Base-by-base conservation (phyloP, 2,888 invertebrate species). In the Cordilura impudica region DNA sequence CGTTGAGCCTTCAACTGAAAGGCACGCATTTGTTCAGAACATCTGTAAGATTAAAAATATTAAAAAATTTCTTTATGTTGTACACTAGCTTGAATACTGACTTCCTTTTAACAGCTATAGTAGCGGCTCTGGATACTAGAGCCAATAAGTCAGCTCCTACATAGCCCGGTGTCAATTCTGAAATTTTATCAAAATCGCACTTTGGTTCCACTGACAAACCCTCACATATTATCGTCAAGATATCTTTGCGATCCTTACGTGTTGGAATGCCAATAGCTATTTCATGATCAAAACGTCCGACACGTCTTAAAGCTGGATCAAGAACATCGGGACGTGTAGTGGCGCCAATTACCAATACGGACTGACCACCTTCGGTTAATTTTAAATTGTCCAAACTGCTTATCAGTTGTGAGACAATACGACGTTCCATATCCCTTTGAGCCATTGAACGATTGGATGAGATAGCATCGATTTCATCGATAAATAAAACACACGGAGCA, bases 381-480 rank as follows among this genome's bases (percentile, higher is more conserved):
- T 85, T 91, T 84, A 89, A 88, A 86, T 83, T 95, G 91, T 99
- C 98, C 86, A 99, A 91, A 84, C 97, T 97, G 12, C 95, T 93
- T 35, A 98, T 91, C 69, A 99, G 90, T 89, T 99, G 98, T 0
- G 98, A 94, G 6, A 99, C 98, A 89, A 99, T 97, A 78, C 99
- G 91, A 80, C 96, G 93, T 87, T 99, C 98, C 98, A 99, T 99
- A 86, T 98, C 98, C 87, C 96, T 95, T 85, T 96, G 96, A 2
- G 97, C 97, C 84, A 94, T 94, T 71, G 97, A 94, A 86, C 98
- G 92, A 87, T 97, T 96, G 4, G 95, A 96, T 31, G 97, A 96
- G 53, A 99, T 95, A n/a, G 97, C 94, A 91, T 99, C 99, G 77
- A 99, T 96, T 91, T 99, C 98, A 90, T 99, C 99, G 81, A 99